Percentiles rank a stretch among this genome's conserved stretches.
Conservation (phyloP, 2,888 invertebrate genomes). For the Micoletzkya japonica region DNA sequence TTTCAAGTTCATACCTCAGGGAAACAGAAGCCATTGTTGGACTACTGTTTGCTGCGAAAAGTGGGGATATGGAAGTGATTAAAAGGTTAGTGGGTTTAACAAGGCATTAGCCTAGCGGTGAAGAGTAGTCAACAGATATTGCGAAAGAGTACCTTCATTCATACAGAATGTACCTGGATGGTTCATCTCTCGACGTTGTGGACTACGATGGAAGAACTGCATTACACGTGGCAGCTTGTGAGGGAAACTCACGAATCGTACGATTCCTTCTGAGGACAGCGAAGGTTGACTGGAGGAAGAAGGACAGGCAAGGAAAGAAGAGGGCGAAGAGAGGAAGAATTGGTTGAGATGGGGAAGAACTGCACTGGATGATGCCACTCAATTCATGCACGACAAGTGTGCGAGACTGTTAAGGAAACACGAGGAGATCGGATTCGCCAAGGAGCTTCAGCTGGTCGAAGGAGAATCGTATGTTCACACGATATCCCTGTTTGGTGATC, state of each 20-base stretch:
- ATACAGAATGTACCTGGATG: constrained; percentile 69
- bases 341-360: constrained; percentile 25
- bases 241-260: constrained; percentile 70
- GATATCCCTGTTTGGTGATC: too few relatives aligned
- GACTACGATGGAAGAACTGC: constrained; percentile 96
- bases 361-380: constrained; percentile 4
- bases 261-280: constrained; percentile 21
- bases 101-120: neutral
- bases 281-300: neutral
- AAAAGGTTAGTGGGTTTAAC: constrained; percentile 32
- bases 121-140: neutral
- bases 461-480: neutral
- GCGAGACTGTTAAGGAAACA: constrained; percentile 12
- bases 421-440: constrained; percentile 3
- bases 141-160: neutral
- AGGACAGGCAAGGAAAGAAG: constrained; percentile 13
- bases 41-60: constrained; percentile 87
- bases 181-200: constrained; percentile 87
- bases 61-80: constrained; percentile 74
- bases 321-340: neutral
- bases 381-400: neutral
- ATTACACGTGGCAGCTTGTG: constrained; percentile 88
- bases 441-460: neutral
- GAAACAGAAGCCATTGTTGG: constrained; percentile 89
- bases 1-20: constrained; percentile 60